phyloP scores from a whole-genome alignment of 2,888 invertebrate species.

The Dorcus parallelipipedus region DNA sequence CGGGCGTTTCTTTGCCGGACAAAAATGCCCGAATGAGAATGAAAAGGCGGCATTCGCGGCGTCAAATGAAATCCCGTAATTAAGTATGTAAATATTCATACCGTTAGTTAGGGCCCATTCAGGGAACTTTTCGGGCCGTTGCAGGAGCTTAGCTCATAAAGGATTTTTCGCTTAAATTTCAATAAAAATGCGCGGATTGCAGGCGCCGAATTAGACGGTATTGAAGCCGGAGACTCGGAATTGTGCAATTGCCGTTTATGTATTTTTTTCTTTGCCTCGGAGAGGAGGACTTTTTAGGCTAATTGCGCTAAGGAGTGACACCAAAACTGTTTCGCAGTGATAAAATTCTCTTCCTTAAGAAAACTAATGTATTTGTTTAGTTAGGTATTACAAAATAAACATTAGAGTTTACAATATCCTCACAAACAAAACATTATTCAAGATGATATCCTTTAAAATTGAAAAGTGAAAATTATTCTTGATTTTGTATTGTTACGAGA shows the following conservation, averaged over 20 bases:
- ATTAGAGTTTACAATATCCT: too few species aligned
- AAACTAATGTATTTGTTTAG: too few species aligned
- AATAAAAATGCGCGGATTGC: slow-evolving; percentile 40
- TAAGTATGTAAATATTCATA: slow-evolving; percentile 41
- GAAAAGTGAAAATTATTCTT: too few species aligned
- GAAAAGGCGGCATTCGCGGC: not conserved
- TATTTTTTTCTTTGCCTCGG: slow-evolving; percentile 33
- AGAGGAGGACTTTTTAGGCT: slow-evolving; percentile 32
- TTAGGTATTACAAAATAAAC: too few species aligned
- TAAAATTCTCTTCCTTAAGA: not conserved
- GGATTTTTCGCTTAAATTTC: slow-evolving; percentile 38
- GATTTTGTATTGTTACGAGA: too few species aligned
- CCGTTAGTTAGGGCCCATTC: slow-evolving; percentile 40
- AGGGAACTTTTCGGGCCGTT: slow-evolving; percentile 38
- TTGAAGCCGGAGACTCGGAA: slow-evolving; percentile 37
- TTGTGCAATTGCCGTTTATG: slow-evolving; percentile 41
- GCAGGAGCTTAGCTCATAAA: slow-evolving; percentile 39
- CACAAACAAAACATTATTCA: too few species aligned
- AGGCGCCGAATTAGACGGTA: slow-evolving; percentile 41
- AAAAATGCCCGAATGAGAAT: too few species aligned
- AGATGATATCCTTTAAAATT: too few species aligned
- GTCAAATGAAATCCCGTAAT: slow-evolving; percentile 22
- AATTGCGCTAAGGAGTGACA: slow-evolving; percentile 27
- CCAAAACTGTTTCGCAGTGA: slow-evolving; percentile 6
- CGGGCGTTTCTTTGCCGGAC: too few species aligned